Conservation (phyloP, 64 coral and sea anemone species). For the Stichodactyla helianthus region DNA sequence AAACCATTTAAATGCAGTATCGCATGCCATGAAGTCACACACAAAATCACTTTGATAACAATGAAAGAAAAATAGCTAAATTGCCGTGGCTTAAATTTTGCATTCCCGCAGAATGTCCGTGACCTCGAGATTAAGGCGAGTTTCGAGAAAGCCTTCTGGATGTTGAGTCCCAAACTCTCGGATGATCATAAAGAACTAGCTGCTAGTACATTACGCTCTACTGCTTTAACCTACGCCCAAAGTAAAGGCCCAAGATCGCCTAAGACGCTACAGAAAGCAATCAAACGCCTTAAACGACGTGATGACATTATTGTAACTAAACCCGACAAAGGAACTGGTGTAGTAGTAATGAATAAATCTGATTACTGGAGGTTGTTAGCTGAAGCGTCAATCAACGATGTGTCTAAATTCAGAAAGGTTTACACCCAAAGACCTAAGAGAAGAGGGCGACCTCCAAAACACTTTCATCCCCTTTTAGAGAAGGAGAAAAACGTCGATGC, state of each 20-base stretch:
- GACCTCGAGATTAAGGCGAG: neutral
- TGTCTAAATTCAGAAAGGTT: neutral
- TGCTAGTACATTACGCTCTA: neutral
- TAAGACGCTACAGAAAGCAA: conserved; percentile 19
- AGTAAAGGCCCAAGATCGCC: conserved; percentile 10
- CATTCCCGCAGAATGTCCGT: too few species aligned
- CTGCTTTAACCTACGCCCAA: conserved; percentile 31
- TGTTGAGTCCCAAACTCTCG: neutral
- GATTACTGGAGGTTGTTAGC: conserved; percentile 17
- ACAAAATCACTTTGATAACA: too few species aligned
- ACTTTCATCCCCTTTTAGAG: conserved; percentile 25
- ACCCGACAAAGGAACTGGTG: conserved; percentile 44
- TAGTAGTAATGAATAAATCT: conserved; percentile 38
- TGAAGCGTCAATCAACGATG: conserved; percentile 20
- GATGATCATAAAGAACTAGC: neutral
- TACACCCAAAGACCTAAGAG: conserved; percentile 8
- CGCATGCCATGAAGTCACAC: too few species aligned
- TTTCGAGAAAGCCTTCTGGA: neutral
- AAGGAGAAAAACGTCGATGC: conserved; percentile 16
- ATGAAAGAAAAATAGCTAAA: too few species aligned
- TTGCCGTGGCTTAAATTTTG: too few species aligned
- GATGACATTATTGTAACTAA: conserved; percentile 40
- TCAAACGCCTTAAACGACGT: conserved; percentile 34
- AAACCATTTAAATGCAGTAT: too few species aligned
- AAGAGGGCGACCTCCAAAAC: conserved; percentile 22